phyloP scores from a whole-genome alignment of 2,888 invertebrate genomes.

The Rotaria sp. region DNA sequence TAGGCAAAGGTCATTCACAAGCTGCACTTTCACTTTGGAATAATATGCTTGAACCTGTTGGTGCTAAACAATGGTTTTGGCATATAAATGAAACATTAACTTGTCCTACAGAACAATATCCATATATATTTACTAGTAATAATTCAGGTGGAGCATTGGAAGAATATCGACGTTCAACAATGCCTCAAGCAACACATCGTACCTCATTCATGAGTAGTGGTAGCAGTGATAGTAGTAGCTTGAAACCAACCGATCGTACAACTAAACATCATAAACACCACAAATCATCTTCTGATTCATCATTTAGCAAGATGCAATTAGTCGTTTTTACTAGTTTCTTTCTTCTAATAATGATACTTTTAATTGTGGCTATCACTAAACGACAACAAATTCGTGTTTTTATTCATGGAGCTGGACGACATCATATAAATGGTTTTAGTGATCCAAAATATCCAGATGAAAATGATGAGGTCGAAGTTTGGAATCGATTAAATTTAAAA shows the following conservation, averaged over 20 bases:
- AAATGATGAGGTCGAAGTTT: not conserved
- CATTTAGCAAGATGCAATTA: not conserved
- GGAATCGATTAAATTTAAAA: not conserved
- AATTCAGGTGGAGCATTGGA: not conserved
- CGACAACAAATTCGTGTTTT: not conserved
- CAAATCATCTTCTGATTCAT: not conserved
- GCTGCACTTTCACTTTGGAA: constrained; percentile 51
- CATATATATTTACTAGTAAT: constrained; percentile 42
- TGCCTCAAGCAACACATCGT: not conserved
- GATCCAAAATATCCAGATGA: not conserved
- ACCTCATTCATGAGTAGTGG: too few species aligned
- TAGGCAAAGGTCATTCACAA: constrained; percentile 27
- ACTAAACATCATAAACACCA: not conserved
- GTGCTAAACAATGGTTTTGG: constrained; percentile 42
- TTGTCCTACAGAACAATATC: constrained; percentile 49
- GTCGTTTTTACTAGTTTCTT: not conserved
- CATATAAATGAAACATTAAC: constrained; percentile 40
- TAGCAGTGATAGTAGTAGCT: not conserved
- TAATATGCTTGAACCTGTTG: constrained; percentile 48
- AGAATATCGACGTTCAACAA: not conserved
- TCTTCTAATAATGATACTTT: not conserved
- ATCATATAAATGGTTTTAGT: not conserved
- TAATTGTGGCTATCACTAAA: not conserved
- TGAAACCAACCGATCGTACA: not conserved
- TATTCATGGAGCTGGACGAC: not conserved